phyloP scores from a whole-genome alignment of 2,888 invertebrate genomes.

The Chaetogeoica ovagalla region DNA sequence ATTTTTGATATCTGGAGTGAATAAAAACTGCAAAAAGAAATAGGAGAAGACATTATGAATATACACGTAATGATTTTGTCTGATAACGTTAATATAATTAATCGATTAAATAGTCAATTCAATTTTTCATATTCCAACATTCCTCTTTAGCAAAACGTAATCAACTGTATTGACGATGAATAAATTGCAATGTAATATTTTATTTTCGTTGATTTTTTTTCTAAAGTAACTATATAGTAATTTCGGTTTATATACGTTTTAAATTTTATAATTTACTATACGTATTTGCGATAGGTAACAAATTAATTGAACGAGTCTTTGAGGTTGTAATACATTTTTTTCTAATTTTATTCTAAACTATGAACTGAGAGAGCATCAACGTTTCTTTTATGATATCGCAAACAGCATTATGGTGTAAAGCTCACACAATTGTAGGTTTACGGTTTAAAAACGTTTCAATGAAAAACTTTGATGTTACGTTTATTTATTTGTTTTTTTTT shows the following conservation, averaged over 20 bases:
- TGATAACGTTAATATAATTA: background rate
- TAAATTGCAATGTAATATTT: too few species aligned
- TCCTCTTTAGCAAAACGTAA: background rate
- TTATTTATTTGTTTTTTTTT: background rate
- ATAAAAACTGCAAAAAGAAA: too few species aligned
- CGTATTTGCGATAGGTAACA: background rate
- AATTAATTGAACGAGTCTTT: background rate
- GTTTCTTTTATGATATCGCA: background rate
- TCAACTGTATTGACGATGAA: background rate
- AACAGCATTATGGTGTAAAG: background rate
- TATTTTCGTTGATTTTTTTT: background rate
- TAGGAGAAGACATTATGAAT: too few species aligned
- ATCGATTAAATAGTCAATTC: background rate
- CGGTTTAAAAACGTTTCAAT: slow-evolving; percentile 9
- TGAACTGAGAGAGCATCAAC: background rate
- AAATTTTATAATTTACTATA: background rate
- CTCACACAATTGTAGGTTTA: background rate
- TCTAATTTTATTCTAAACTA: background rate
- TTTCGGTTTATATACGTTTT: background rate
- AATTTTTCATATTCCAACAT: background rate
- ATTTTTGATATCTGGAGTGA: too few species aligned
- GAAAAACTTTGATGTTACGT: slow-evolving; percentile 10
- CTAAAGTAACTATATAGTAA: background rate
- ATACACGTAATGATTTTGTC: background rate
- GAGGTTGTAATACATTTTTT: slow-evolving; percentile 1